Base-by-base conservation (phyloP, 2,888 invertebrate species). In the Xylota sylvarum region DNA sequence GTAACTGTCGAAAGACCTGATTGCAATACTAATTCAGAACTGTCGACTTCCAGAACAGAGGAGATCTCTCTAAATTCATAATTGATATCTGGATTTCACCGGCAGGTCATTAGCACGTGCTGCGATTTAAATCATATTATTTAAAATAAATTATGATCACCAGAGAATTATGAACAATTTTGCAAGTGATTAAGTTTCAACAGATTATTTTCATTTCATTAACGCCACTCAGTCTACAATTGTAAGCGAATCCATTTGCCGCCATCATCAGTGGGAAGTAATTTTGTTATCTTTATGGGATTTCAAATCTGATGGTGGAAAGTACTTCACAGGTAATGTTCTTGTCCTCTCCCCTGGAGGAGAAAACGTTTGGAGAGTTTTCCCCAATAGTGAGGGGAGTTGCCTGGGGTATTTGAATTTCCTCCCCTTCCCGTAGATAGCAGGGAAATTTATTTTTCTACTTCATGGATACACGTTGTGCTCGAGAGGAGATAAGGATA, bases 1-100 rank as follows among this genome's bases (percentile, higher is more conserved):
- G 17, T 58, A 40, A 72, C 70, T 76, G 30, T 9, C 19, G 12
- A 30, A 48, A 70, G 58, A 78, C 82, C 69, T 83, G 82, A 60
- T 65, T 27, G 60, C 12, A 77, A 52, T 83, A 65, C 50, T 65
- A 72, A 72, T 72, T 35, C 35, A 35, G 9, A 58, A 5, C 6
- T 4, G 43, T 4, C 37, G 37, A 37, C 37, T 37, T 37, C 12
- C n/a, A n/a, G 2, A n/a, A 6, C n/a, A 46, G 55, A 5, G 32
- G 0, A 5, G 46, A 19, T n/a, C 19, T 37, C 2, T 52, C 35
- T 2, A n/a, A 37, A 40, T 35, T 58, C 17, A 43, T 67, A 70
- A 52, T 55, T 76, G 81, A 70, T 62, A 76, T 69, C 17, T 48
- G 30, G n/a, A 76, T 62, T 46, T 43, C 14, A 62, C 17, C 35